These are phyloP conservation scores for Cephus sareptanus DNA, from an alignment of 2,888 invertebrate genomes.

Conservation along the genomic window DNA sequence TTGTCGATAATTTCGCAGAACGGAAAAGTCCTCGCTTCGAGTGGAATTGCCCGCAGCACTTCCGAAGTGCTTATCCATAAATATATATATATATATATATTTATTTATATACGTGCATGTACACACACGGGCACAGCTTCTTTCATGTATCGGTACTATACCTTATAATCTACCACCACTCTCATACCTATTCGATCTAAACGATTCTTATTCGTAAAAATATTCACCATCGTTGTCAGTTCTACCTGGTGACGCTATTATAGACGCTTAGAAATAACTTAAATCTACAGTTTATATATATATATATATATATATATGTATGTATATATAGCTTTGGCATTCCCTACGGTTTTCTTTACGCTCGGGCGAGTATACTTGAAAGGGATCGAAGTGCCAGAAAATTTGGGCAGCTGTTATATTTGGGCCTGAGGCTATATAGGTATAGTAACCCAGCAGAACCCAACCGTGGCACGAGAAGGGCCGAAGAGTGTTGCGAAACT, in stretches of 20 bases:
- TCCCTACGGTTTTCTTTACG: constrained; percentile 25
- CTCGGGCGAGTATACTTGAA: constrained; percentile 22
- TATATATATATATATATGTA: no score
- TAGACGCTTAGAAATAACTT: background rate
- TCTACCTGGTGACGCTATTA: background rate
- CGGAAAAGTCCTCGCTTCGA: constrained; percentile 45
- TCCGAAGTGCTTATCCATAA: constrained; percentile 22
- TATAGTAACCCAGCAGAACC: background rate
- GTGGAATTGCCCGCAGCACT: constrained; percentile 35
- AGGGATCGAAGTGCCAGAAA: constrained; percentile 31
- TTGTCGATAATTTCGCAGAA: constrained; percentile 57
- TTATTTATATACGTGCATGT: no score
- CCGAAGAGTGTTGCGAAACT: background rate
- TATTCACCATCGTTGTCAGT: background rate
- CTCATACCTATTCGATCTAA: background rate
- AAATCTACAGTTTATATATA: background rate
- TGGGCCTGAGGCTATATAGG: background rate
- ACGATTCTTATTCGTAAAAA: background rate
- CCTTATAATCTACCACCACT: background rate
- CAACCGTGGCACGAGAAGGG: background rate
- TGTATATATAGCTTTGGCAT: background rate
- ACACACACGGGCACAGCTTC: background rate
- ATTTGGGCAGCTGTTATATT: constrained; percentile 28
- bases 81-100: background rate
- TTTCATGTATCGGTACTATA: background rate